phyloP scores from a whole-genome alignment of 2,888 invertebrate species.

The Macroteleia sp. region DNA sequence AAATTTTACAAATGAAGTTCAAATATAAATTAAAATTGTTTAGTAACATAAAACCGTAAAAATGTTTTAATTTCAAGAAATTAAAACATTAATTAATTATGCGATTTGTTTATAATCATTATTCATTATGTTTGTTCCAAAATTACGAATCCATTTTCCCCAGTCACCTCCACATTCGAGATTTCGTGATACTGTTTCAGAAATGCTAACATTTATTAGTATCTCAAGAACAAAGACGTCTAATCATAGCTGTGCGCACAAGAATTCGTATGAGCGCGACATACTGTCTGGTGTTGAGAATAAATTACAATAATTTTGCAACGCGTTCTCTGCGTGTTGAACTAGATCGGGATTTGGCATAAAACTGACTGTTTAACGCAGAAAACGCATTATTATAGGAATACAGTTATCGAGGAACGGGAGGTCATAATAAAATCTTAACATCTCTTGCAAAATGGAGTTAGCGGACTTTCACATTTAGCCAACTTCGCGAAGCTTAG shows the following conservation, averaged over 20 bases:
- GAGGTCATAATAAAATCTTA: slow-evolving; percentile 62
- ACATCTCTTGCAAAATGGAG: slow-evolving; percentile 54
- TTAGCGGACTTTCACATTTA: slow-evolving; percentile 60
- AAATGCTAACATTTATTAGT: background rate
- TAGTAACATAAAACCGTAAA: no score
- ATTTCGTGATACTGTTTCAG: no score
- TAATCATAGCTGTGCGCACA: slow-evolving; percentile 10
- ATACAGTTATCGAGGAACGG: slow-evolving; percentile 57
- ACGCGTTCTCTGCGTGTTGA: slow-evolving; percentile 44
- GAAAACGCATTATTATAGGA: slow-evolving; percentile 57
- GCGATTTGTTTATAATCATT: no score
- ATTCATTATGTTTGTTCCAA: no score
- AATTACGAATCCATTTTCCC: no score
- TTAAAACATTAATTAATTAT: no score
- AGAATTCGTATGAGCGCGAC: slow-evolving; percentile 47
- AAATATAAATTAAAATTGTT: no score
- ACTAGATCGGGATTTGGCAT: slow-evolving; percentile 60
- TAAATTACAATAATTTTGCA: slow-evolving; percentile 60
- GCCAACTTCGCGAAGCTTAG: slow-evolving; percentile 58
- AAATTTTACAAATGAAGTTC: no score
- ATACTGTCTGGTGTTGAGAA: slow-evolving; percentile 60
- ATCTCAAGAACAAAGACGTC: slow-evolving; percentile 20
- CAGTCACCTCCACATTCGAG: no score
- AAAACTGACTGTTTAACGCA: slow-evolving; percentile 48
- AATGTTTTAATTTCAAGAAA: no score